Base-by-base conservation (phyloP, 1,140 invertebrate genomes). In the Ceratina australensis region DNA sequence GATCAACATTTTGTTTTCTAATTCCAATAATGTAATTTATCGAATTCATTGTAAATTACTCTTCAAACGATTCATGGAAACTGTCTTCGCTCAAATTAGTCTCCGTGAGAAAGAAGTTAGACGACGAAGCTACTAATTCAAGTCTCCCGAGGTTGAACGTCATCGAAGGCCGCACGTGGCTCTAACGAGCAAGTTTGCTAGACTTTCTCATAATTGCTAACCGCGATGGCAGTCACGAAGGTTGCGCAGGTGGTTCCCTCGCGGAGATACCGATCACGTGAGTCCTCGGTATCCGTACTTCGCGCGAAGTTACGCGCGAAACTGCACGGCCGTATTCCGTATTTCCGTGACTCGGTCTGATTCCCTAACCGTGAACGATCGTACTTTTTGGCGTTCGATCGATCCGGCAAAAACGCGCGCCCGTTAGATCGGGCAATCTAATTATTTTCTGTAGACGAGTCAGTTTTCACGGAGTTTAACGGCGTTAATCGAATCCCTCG, bases 161-260 rank as follows among this genome's bases (percentile, higher is more conserved):
- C 13, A 47, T 49, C 64, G 63, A 67, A 77, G 47, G 76, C 69
- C 64, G 68, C 80, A 65, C 74, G 74, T 78, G 64, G 54, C 52
- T 69, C 52, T 72, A 77, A 78, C 67, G n/a, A 82, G 28, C 57
- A n/a, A 65, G 49, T 76, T 76, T 47, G 79, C 66, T 69, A 77
- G 81, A 72, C 68, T 82, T 65, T 81, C 57, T 78, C 68, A 72
- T 82, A 78, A 83, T 81, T 78, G 65, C 64, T 78, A 78, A 81
- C 78, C 78, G 64, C 69, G 54, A 57, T 28, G 52, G 63, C 60
- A 72, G 67, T 52, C 67, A 78, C 68, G 79, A 83, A 83, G 81
- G 74, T 33, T 50, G 63, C 33, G 33, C 57, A 72, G 74, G 13
- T 78, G 68, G 24, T 81, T 82, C 10, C 33, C 81, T 71, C 56